Base-by-base conservation (phyloP, 2,888 invertebrate species). In the Clivina fossor region DNA sequence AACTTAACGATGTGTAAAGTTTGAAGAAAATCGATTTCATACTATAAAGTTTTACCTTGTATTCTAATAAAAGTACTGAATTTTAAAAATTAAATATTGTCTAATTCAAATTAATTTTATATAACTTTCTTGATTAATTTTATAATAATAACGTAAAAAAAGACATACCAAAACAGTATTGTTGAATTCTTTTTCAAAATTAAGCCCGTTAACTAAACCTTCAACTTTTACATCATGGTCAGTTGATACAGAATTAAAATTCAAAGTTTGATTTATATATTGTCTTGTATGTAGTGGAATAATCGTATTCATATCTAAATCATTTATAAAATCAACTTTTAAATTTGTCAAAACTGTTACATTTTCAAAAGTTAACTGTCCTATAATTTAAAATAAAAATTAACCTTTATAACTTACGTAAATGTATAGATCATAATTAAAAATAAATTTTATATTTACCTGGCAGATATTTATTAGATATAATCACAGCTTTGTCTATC, bases 91-190 rank as follows among this genome's bases (percentile, higher is more conserved):
- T n/a, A n/a, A n/a, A n/a, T n/a, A n/a, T n/a, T n/a, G n/a, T n/a
- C n/a, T n/a, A n/a, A n/a, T n/a, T n/a, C n/a, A n/a, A n/a, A n/a
- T n/a, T n/a, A n/a, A n/a, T n/a, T n/a, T n/a, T n/a, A n/a, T n/a
- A n/a, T n/a, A n/a, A n/a, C n/a, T n/a, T n/a, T n/a, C n/a, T n/a
- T n/a, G n/a, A n/a, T n/a, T n/a, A n/a, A n/a, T n/a, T n/a, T n/a
- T n/a, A n/a, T n/a, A n/a, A n/a, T n/a, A n/a, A n/a, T n/a, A n/a
- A n/a, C n/a, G n/a, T n/a, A n/a, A n/a, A n/a, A n/a, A n/a, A n/a
- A 44, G 43, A 65, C 69, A 69, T 69, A 80, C 82, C 79, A 77
- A 72, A 8, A 81, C 65, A 0, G 81, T 79, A 57, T 79, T 79
- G 13, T 67, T 56, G 51, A 71, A 74, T 63, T 80, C 78, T 28